Base-by-base conservation (phyloP, 2,113 vertebrate species). In the Melanocharis versteri region DNA sequence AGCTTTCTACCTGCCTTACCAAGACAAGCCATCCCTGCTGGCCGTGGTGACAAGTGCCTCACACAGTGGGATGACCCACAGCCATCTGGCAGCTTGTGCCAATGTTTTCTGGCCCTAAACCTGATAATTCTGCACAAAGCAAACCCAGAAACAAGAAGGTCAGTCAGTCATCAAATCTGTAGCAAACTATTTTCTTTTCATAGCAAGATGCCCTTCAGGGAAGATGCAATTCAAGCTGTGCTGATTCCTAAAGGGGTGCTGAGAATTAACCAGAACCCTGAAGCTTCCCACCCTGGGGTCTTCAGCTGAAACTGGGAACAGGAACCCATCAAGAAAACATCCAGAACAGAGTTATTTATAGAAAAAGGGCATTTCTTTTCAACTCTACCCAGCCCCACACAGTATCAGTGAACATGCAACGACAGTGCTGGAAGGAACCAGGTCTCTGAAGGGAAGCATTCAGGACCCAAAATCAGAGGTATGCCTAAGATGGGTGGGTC, bases 21-120 rank as follows among this genome's bases (percentile, higher is more conserved):
- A 71, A 35, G 47, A 13, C 31, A 56, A 70, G 11, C 5, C 2
- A 40, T 3, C 35, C 11, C 56, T 60, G 47, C 64, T 16, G 71
- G 71, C 66, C 18, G 0, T 0, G 7, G 35, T 47, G 31, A 80
- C 61, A 71, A 16, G 11, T 3, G 11, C 16, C 27, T 7, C 35
- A 8, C 0, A 0, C 44, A 44, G 40, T 4, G 3, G 45, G 60
- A 22, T 53, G n/a, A 61, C 30, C 28, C 40, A 57, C 40, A 72
- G 48, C 11, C 24, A 8, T 17, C 2, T 48, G 33, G 17, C 5
- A 80, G 44, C 28, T 26, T 44, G 35, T 33, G 39, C 15, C n/a
- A 40, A 17, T 11, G 19, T 47, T 51, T 73, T 78, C 58, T 48
- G 54, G 16, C 56, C 42, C 40, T 27, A 69, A 54, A 23, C 42